Evolutionary conservation across 2,888 invertebrate genomes (phyloP).

Genomic region (Chorisops tibialis): DNA sequence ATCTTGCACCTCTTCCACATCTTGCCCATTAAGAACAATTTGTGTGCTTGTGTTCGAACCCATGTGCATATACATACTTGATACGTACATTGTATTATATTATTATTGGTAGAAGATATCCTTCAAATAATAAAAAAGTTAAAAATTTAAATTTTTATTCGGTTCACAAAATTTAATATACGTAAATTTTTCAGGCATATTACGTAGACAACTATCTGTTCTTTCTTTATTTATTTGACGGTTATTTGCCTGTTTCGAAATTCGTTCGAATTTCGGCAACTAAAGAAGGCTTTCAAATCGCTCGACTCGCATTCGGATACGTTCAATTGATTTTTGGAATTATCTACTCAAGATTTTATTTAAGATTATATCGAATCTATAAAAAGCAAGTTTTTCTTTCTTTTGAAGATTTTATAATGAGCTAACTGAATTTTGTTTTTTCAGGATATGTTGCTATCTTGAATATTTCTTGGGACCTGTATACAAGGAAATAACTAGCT

Average conservation of each 20-base stretch:
- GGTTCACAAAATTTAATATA: too few species aligned
- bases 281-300: slow-evolving; percentile 27
- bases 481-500: background rate
- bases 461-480: slow-evolving; percentile 5
- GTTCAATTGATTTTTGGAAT: slow-evolving; percentile 1
- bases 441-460: background rate
- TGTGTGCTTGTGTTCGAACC: too few species aligned
- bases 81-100: too few species aligned
- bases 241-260: slow-evolving; percentile 20
- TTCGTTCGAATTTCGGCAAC: slow-evolving; percentile 24
- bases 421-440: background rate
- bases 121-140: too few species aligned
- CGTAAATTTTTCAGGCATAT: slow-evolving; percentile 21
- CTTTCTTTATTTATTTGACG: slow-evolving; percentile 25
- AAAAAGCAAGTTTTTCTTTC: background rate
- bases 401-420: background rate
- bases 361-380: background rate
- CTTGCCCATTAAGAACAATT: too few species aligned
- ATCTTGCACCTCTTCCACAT: too few species aligned
- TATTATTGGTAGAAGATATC: too few species aligned
- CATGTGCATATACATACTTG: too few species aligned
- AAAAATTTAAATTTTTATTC: too few species aligned
- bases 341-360: background rate
- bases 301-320: slow-evolving; percentile 8
- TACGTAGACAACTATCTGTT: slow-evolving; percentile 15